A percentile compares a stretch with the other conserved stretches of the same genome.
Conservation (phyloP, 2,113 vertebrate genomes). For the Fregata magnificens region DNA sequence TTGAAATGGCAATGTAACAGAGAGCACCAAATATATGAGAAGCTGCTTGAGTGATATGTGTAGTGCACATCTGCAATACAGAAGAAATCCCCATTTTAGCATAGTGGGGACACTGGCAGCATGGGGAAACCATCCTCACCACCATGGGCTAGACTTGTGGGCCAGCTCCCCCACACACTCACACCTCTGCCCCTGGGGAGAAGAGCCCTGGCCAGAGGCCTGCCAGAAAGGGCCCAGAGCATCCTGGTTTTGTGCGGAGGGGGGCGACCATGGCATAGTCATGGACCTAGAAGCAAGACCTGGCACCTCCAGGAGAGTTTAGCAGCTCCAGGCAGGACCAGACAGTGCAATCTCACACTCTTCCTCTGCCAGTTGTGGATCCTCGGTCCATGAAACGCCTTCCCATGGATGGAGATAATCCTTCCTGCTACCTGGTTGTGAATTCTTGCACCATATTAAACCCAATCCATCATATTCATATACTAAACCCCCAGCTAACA, state of each 20-base stretch:
- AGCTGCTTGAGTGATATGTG: neutral
- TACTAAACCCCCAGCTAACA: neutral
- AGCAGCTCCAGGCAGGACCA: neutral
- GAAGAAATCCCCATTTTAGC: neutral
- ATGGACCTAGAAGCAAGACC: neutral
- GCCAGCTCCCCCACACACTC: neutral
- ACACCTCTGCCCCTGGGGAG: neutral
- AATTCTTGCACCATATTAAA: neutral
- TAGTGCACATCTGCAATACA: neutral
- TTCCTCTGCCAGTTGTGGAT: neutral
- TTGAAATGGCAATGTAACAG: neutral
- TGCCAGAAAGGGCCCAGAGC: neutral
- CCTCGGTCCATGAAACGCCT: accelerated
- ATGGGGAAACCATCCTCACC: neutral
- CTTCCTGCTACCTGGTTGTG: neutral
- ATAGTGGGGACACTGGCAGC: neutral
- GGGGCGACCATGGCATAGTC: accelerated
- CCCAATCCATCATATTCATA: neutral
- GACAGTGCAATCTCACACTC: neutral
- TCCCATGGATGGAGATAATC: neutral
- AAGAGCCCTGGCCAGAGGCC: neutral
- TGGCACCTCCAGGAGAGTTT: neutral
- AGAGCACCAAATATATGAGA: neutral
- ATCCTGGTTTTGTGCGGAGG: neutral
- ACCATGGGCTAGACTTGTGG: neutral